Conservation (phyloP, 2,113 vertebrate genomes). For the Cottus gobio region DNA sequence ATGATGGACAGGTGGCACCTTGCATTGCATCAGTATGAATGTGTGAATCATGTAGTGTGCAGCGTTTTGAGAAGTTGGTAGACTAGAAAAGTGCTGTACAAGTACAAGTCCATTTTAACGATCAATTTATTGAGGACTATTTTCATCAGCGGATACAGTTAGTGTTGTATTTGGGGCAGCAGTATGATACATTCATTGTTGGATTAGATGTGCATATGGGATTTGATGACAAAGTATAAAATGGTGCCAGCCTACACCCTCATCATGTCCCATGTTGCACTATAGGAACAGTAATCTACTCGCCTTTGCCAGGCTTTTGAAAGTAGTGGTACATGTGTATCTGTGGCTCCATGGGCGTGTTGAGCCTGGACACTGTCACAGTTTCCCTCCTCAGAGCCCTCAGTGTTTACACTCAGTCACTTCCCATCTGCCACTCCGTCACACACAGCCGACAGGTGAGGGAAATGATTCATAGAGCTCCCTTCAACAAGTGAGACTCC, state of each 20-base stretch:
- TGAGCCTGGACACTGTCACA: constrained; percentile 58
- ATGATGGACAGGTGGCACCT: too few relatives aligned
- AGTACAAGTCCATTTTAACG: too few relatives aligned
- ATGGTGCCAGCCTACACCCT: background rate
- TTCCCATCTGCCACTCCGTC: constrained; percentile 57
- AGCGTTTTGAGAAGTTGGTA: too few relatives aligned
- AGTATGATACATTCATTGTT: background rate
- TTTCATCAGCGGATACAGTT: too few relatives aligned
- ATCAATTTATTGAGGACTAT: too few relatives aligned
- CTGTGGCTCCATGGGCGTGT: constrained; percentile 42
- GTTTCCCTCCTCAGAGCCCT: constrained; percentile 51
- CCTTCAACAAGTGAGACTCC: constrained; percentile 11
- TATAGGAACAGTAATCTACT: background rate
- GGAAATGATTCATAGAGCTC: constrained; percentile 24
- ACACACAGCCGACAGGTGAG: constrained; percentile 27
- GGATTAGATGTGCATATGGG: background rate
- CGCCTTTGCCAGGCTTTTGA: background rate
- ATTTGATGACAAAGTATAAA: background rate
- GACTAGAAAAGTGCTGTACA: too few relatives aligned
- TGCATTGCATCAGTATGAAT: too few relatives aligned
- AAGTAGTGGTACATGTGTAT: constrained; percentile 40
- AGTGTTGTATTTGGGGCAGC: too few relatives aligned
- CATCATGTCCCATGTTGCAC: background rate
- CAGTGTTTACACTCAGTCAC: constrained; percentile 60
- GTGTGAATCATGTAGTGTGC: too few relatives aligned